Evolutionary conservation across 2,888 invertebrate species (phyloP).

Genomic region (Physocephala rufipes): DNA sequence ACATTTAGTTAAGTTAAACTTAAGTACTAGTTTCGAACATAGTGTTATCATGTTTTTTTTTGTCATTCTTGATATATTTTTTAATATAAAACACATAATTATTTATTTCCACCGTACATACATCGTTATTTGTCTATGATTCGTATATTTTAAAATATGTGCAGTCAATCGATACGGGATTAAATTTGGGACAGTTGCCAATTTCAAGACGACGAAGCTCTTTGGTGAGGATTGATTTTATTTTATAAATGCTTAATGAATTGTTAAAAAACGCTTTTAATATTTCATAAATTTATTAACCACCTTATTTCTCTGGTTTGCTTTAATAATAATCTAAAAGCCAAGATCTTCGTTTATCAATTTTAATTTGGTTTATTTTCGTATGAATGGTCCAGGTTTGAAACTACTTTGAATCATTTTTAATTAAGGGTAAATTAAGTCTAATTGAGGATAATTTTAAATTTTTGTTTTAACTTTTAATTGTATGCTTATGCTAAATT

Average conservation of each 20-base stretch:
- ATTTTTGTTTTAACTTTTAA: too few species aligned
- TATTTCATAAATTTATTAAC: neutral
- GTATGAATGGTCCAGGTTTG: neutral
- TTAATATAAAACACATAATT: slow-evolving; percentile 12
- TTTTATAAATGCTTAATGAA: slow-evolving; percentile 4
- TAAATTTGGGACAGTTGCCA: slow-evolving; percentile 61
- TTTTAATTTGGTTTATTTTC: neutral
- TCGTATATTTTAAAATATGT: slow-evolving; percentile 41
- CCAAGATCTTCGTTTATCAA: neutral
- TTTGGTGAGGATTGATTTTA: slow-evolving; percentile 53
- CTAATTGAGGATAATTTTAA: too few species aligned
- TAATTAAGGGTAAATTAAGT: too few species aligned
- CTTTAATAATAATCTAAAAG: neutral
- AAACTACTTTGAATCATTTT: slow-evolving; percentile 9
- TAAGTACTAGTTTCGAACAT: too few species aligned
- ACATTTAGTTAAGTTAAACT: too few species aligned
- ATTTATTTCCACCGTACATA: slow-evolving; percentile 11
- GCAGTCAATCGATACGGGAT: slow-evolving; percentile 61
- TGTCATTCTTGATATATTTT: neutral
- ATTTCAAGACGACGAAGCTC: slow-evolving; percentile 57
- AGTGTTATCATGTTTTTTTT: slow-evolving; percentile 19
- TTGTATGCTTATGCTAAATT: too few species aligned
- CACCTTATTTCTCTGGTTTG: slow-evolving; percentile 5
- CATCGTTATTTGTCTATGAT: neutral
- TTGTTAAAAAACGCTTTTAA: too few species aligned